Conservation (phyloP, 2,113 vertebrate species). For the Trichomycterus rosablanca region DNA sequence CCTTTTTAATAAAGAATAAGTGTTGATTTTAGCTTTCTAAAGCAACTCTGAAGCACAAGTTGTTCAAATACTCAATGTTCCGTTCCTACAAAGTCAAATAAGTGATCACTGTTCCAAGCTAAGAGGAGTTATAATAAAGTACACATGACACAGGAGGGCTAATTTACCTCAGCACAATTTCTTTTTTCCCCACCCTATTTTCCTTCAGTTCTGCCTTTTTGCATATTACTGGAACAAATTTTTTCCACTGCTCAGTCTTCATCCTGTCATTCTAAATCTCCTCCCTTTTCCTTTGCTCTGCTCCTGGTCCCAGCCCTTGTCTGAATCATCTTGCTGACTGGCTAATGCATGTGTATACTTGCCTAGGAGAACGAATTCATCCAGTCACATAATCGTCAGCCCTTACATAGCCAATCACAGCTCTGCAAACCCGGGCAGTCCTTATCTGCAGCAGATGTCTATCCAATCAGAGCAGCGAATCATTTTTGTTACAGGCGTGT, state of each 20-base stretch:
- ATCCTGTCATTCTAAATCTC: no score
- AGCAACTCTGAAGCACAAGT: no score
- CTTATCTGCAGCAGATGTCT: conserved; percentile 51
- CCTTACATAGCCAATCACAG: conserved; percentile 50
- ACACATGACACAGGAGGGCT: no score
- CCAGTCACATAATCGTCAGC: conserved; percentile 53
- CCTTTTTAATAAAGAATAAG: no score
- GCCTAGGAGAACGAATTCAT: conserved; percentile 36
- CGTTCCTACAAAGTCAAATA: no score
- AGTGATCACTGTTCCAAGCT: no score
- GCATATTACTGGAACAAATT: background rate
- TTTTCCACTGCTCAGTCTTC: no score
- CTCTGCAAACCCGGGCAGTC: conserved; percentile 48
- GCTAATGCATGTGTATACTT: conserved; percentile 49
- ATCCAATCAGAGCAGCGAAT: conserved; percentile 58
- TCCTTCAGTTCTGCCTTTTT: no score
- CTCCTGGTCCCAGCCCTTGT: conserved; percentile 14
- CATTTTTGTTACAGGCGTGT: conserved; percentile 35
- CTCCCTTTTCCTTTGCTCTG: conserved; percentile 19
- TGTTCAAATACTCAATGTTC: no score
- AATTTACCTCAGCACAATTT: background rate
- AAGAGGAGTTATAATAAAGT: no score
- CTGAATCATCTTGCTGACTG: conserved; percentile 50
- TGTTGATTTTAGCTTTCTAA: no score
- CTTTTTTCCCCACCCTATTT: no score